A percentile compares a stretch with the other conserved stretches of the same genome.
Conservation (phyloP, 2,797 vertebrate species). For the Lithobates sylvaticus region DNA sequence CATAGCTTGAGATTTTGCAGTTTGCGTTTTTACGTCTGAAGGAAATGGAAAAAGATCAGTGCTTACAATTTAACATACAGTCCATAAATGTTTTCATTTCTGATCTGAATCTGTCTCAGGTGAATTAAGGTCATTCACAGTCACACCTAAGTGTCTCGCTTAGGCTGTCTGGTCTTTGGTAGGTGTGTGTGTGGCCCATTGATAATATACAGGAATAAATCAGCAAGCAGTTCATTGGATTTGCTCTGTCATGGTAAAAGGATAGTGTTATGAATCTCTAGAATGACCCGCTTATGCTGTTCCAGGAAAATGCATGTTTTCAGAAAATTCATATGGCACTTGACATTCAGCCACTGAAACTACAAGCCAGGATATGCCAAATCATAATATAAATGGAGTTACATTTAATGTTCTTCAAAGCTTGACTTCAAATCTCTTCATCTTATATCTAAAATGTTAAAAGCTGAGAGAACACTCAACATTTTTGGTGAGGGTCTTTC, state of each 20-base stretch:
- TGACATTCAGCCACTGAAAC: constrained; percentile 52
- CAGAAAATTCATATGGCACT: constrained; percentile 51
- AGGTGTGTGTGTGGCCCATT: constrained; percentile 44
- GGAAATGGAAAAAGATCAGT: constrained; percentile 26
- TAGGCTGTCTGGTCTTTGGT: constrained; percentile 26
- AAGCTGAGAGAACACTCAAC: constrained; percentile 20
- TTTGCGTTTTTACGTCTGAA: constrained; percentile 6
- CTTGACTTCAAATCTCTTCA: constrained; percentile 36
- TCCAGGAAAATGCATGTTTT: constrained; percentile 54
- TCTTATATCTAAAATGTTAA: not conserved
- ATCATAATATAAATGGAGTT: constrained; percentile 50
- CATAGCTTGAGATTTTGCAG: constrained; percentile 15
- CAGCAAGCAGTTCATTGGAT: constrained; percentile 13
- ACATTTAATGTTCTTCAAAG: constrained; percentile 57
- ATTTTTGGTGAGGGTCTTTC: not conserved
- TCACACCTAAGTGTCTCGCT: constrained; percentile 10
- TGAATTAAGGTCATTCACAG: constrained; percentile 43
- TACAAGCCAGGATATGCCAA: constrained; percentile 37
- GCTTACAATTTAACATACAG: constrained; percentile 14
- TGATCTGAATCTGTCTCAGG: constrained; percentile 27
- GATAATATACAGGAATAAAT: constrained; percentile 44
- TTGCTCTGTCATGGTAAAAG: constrained; percentile 34
- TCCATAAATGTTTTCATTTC: constrained; percentile 6
- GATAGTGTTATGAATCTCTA: constrained; percentile 50
- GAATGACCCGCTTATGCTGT: constrained; percentile 53